Conservation (phyloP, 2,888 invertebrate species). For the Tolmerus cingulatus region DNA sequence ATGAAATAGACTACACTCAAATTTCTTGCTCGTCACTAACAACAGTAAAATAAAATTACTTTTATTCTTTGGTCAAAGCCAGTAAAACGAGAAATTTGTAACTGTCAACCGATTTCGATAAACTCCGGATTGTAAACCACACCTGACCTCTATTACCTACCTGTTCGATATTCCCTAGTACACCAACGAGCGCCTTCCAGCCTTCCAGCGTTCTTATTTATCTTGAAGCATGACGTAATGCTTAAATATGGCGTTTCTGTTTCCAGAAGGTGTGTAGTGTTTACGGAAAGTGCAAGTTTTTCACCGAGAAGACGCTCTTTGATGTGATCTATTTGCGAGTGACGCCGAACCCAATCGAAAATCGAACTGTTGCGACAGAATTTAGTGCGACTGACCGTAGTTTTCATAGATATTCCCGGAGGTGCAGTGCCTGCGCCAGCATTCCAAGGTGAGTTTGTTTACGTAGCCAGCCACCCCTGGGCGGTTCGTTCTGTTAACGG, state of each 20-base stretch:
- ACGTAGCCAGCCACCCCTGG: not conserved
- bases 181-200: not conserved
- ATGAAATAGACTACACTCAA: too few species aligned
- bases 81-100: not conserved
- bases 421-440: not conserved
- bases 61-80: not conserved
- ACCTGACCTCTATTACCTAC: not conserved
- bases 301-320: not conserved
- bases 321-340: not conserved
- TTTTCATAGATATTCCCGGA: not conserved
- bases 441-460: slow-evolving; percentile 24
- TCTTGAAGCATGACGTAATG: slow-evolving; percentile 44
- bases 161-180: not conserved
- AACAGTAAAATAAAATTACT: too few species aligned
- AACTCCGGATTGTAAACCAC: not conserved
- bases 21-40: too few species aligned
- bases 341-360: not conserved
- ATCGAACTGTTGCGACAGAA: not conserved
- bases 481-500: not conserved
- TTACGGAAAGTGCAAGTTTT: slow-evolving; percentile 31
- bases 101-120: not conserved
- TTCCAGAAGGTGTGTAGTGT: slow-evolving; percentile 36
- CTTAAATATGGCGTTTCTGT: slow-evolving; percentile 46
- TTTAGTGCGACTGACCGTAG: not conserved
- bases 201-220: slow-evolving; percentile 40